Base-by-base conservation (phyloP, 2,888 invertebrate genomes). In the Melinaea menophilus region DNA sequence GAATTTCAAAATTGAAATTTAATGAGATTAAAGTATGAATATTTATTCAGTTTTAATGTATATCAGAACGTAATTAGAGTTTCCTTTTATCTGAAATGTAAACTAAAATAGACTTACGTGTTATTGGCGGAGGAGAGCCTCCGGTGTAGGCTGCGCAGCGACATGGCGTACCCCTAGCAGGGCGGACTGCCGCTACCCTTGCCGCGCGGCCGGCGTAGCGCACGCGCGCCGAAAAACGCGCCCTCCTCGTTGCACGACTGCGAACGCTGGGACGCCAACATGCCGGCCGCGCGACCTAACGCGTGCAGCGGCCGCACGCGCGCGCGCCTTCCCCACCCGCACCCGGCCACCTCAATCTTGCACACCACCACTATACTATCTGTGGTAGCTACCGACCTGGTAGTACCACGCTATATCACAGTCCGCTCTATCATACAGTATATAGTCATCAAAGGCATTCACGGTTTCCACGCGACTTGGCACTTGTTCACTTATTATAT, bases 131-230 rank as follows among this genome's bases (percentile, higher is more conserved):
- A 91, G 84, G 92, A 92, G 78, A 92, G 91, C 84, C 93, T 92
- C 77, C 93, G 92, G 87, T 92, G 92, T 80, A 92, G 92, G 92
- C 90, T 92, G 91, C 91, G 92, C 92, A 90, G 92, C 92, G 92
- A 92, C 92, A 92, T 92, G 92, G 91, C 91, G 91, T 91, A 90
- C 90, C 91, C 91, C 91, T 91, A 91, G 91, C 91, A 91, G 80
- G 91, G 92, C 84, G 92, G 92, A 80, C 91, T 92, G 76, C 91
- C 89, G 88, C 87, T 92, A 78, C 89, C 88, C 80, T 91, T 91
- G 82, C 89, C 90, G 83, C 91, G 92, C 88, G 92, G 92, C 91
- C 88, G 87, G 81, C 91, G 88, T 77, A 91, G 85, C 80, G 88
- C 86, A 77, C 91, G 89, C 85, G 87, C 90, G 67, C 90, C 91